phyloP scores from a whole-genome alignment of 1,140 invertebrate genomes.

The Solenopsis fugax region DNA sequence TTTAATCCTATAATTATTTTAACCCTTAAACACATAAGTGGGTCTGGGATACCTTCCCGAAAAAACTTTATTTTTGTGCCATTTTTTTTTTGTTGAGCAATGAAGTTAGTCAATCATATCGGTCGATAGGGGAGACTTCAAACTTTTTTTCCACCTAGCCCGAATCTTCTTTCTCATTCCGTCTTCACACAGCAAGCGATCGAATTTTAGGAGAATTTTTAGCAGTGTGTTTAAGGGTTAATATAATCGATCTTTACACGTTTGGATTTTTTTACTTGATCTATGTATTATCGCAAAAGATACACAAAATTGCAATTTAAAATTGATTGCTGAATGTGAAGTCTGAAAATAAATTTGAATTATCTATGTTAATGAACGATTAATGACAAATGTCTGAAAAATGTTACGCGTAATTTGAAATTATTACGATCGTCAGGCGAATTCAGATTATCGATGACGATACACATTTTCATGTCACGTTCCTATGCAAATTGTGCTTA shows the following conservation, averaged over 20 bases:
- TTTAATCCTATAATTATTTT: not conserved
- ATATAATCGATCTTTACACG: not conserved
- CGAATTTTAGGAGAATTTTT: no score
- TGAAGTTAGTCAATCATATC: no score
- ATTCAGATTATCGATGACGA: not conserved
- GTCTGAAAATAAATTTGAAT: not conserved
- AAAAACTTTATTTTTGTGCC: no score
- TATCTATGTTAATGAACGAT: not conserved
- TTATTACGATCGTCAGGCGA: not conserved
- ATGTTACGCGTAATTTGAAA: not conserved
- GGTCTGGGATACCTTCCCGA: no score
- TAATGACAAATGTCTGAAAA: not conserved
- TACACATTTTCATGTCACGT: slow-evolving; percentile 46
- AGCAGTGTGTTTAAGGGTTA: no score
- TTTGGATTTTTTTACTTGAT: not conserved
- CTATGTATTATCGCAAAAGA: not conserved
- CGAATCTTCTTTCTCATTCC: no score
- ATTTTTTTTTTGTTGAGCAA: no score
- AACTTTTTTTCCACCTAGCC: no score
- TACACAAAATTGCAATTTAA: not conserved
- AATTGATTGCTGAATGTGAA: not conserved
- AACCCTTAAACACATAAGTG: no score
- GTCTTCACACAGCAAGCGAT: no score
- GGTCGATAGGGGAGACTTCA: no score
- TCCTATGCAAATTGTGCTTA: slow-evolving; percentile 45